phyloP scores from a whole-genome alignment of 2,797 vertebrate species.

The Sarcoramphus papa region DNA sequence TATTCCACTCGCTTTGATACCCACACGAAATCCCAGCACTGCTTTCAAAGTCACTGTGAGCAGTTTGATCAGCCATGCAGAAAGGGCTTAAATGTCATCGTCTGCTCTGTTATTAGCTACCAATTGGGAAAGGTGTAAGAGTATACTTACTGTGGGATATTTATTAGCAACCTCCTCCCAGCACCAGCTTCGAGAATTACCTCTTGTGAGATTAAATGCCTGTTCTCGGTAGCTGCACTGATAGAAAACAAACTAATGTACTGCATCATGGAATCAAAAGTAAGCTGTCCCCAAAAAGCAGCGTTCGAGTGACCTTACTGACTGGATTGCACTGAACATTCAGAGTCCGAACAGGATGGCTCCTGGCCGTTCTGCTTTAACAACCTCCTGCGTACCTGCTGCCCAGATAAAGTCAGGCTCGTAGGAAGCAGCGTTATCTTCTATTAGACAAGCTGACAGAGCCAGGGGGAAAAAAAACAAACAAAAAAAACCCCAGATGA shows the following conservation, averaged over 20 bases:
- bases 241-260: neutral
- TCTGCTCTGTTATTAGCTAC: conserved; percentile 52
- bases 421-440: neutral
- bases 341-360: fast-evolving
- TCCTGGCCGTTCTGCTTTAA: neutral
- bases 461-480: fast-evolving
- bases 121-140: conserved; percentile 28
- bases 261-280: neutral
- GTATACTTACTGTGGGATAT: conserved; percentile 4
- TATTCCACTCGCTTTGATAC: neutral
- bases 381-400: neutral
- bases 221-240: neutral
- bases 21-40: conserved; percentile 1
- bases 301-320: fast-evolving
- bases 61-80: conserved; percentile 52
- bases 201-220: conserved; percentile 16
- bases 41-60: conserved; percentile 26
- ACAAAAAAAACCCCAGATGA: neutral
- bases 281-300: neutral
- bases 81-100: conserved; percentile 58
- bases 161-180: conserved; percentile 23
- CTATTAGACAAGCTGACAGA: neutral
- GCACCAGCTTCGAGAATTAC: neutral
- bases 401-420: neutral
- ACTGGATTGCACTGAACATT: neutral